phyloP scores from a whole-genome alignment of 2,888 invertebrate genomes.

The Caenorhabditis sulstoni region DNA sequence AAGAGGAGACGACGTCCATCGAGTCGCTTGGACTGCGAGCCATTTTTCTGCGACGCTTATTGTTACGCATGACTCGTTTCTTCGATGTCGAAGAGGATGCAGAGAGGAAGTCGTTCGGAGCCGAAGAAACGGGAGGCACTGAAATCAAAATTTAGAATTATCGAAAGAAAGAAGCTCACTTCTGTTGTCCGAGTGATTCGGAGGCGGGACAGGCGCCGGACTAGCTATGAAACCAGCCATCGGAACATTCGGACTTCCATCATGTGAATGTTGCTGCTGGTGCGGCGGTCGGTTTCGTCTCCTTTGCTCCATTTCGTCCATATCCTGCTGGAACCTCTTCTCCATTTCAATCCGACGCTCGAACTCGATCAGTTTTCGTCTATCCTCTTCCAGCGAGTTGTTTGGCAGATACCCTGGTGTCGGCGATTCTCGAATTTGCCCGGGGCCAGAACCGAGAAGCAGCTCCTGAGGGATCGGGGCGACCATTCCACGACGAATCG shows the following conservation, averaged over 20 bases:
- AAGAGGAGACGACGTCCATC: background rate
- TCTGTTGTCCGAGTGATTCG: background rate
- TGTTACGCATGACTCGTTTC: background rate
- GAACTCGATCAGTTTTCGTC: constrained; percentile 37
- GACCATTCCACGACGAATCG: constrained; percentile 51
- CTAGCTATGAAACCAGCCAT: too few relatives aligned
- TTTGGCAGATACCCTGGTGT: background rate
- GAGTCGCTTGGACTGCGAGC: background rate
- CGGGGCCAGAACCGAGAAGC: constrained; percentile 10
- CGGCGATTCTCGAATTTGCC: background rate
- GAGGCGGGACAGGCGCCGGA: background rate
- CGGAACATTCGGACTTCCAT: background rate
- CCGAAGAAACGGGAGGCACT: too few relatives aligned
- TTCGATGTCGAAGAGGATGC: background rate
- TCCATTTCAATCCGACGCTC: constrained; percentile 41
- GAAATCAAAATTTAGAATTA: too few relatives aligned
- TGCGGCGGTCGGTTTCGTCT: constrained; percentile 1
- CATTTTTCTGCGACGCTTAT: background rate
- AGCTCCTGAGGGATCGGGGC: constrained; percentile 53
- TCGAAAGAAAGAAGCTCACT: too few relatives aligned
- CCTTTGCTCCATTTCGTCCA: constrained; percentile 35
- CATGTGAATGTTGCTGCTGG: constrained; percentile 5
- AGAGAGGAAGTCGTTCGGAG: background rate
- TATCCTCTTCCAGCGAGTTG: constrained; percentile 30
- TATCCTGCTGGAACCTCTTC: constrained; percentile 22